These are phyloP conservation scores for Rhinogobius similis DNA, from an alignment of 2,113 vertebrate species.

Conservation along the genomic window DNA sequence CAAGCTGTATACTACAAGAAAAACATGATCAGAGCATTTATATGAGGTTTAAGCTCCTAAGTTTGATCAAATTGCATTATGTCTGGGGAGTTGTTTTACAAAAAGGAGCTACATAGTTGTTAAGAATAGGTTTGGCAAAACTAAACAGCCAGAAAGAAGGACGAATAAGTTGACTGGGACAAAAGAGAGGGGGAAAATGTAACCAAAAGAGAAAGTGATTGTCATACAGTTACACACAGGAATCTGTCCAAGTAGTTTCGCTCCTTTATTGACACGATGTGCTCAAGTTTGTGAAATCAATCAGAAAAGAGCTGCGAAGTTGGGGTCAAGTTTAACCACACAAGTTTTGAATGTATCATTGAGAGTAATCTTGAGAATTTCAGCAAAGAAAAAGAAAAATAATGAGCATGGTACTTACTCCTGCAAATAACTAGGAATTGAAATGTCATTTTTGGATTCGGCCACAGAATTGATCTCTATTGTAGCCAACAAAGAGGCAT, in stretches of 20 bases:
- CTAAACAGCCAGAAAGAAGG: not conserved
- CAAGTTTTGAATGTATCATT: conserved; percentile 27
- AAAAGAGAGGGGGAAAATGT: not conserved
- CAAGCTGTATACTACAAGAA: too few relatives aligned
- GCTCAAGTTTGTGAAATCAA: conserved; percentile 33
- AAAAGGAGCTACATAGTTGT: not conserved
- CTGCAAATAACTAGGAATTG: conserved; percentile 51
- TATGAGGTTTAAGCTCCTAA: not conserved
- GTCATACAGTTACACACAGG: conserved; percentile 12
- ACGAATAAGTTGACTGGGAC: not conserved
- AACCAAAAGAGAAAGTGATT: not conserved
- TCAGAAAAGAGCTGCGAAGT: conserved; percentile 34
- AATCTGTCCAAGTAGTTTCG: conserved; percentile 23
- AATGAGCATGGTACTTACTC: conserved; percentile 48
- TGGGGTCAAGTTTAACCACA: conserved; percentile 28
- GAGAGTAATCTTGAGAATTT: conserved; percentile 35
- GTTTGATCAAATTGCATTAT: not conserved
- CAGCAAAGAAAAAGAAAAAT: conserved; percentile 15
- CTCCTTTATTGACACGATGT: conserved; percentile 27
- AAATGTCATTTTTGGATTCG: conserved; percentile 45
- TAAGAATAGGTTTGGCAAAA: not conserved
- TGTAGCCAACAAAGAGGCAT: conserved; percentile 15
- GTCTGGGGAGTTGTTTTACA: not conserved
- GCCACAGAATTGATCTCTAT: conserved; percentile 24
- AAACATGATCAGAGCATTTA: not conserved